Conservation (phyloP, 2,113 vertebrate species). For the Hippocampus guttulatus region DNA sequence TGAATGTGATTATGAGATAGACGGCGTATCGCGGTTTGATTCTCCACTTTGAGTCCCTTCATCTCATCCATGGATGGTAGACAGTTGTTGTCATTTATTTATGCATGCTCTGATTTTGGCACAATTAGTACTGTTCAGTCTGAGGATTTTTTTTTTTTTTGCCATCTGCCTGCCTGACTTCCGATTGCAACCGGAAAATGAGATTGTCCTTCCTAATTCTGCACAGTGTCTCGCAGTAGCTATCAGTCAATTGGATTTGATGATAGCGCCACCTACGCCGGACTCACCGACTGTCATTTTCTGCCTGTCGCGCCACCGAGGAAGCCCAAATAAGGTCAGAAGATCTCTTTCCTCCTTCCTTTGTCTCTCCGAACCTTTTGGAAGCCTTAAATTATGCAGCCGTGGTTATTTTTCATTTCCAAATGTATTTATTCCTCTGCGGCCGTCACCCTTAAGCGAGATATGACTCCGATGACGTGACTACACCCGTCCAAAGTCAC, state of each 20-base stretch:
- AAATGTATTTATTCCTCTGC: constrained; percentile 3
- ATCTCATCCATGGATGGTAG: constrained; percentile 5
- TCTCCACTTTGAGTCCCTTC: constrained; percentile 4
- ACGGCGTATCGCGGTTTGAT: constrained; percentile 30
- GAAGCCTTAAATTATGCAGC: constrained; percentile 27
- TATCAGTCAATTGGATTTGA: neutral
- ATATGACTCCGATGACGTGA: neutral
- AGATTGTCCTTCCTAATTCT: neutral
- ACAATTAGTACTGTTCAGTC: neutral
- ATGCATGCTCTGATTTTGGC: neutral
- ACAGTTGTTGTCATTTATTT: neutral
- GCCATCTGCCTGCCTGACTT: neutral
- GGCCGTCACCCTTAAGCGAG: neutral
- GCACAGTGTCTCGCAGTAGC: neutral
- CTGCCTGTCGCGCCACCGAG: neutral
- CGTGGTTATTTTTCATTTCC: too few species aligned
- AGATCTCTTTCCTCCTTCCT: constrained; percentile 10
- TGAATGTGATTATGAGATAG: constrained; percentile 39
- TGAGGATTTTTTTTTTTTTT: neutral
- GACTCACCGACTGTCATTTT: neutral
- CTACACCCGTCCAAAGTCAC: too few species aligned
- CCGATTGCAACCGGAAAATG: neutral
- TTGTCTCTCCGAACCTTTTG: constrained; percentile 43
- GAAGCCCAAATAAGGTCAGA: constrained; percentile 15
- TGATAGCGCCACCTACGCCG: neutral